A percentile compares a stretch with the other conserved stretches of the same genome.
These are phyloP conservation scores for Drosophila arawakana DNA, from an alignment of 1,140 invertebrate species.

Conservation along the genomic window DNA sequence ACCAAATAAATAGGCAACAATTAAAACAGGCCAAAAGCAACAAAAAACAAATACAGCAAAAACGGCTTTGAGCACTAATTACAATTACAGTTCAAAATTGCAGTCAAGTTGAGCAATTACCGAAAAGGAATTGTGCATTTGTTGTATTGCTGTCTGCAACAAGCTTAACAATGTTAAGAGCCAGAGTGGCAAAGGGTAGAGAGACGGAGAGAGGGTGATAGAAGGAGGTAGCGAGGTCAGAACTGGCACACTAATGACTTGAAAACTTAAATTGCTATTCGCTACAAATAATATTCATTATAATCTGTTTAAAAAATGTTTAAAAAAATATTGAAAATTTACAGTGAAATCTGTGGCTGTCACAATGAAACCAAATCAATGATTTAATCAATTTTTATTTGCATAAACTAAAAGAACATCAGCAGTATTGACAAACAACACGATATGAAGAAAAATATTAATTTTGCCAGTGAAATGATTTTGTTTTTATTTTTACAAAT, in stretches of 20 bases:
- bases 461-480: not conserved
- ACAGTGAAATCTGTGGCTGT: not conserved
- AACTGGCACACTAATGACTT: not conserved
- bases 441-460: not conserved
- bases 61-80: constrained; percentile 45
- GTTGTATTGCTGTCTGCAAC: constrained; percentile 32
- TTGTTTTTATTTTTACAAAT: not conserved
- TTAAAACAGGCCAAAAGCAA: constrained; percentile 10
- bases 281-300: not conserved
- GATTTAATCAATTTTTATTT: constrained; percentile 3
- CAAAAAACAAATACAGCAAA: not conserved
- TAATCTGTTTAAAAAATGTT: too few relatives aligned
- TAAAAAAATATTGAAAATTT: too few relatives aligned
- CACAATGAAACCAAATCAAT: constrained; percentile 1
- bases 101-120: constrained; percentile 56
- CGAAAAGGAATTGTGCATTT: constrained; percentile 43
- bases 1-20: constrained; percentile 50
- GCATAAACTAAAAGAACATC: constrained; percentile 3
- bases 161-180: constrained; percentile 25
- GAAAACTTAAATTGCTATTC: not conserved
- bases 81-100: constrained; percentile 58
- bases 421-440: too few relatives aligned
- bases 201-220: not conserved
- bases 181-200: not conserved
- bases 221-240: not conserved